Evolutionary conservation across 2,113 vertebrate species (phyloP).

Genomic region (Hemichromis elongatus): DNA sequence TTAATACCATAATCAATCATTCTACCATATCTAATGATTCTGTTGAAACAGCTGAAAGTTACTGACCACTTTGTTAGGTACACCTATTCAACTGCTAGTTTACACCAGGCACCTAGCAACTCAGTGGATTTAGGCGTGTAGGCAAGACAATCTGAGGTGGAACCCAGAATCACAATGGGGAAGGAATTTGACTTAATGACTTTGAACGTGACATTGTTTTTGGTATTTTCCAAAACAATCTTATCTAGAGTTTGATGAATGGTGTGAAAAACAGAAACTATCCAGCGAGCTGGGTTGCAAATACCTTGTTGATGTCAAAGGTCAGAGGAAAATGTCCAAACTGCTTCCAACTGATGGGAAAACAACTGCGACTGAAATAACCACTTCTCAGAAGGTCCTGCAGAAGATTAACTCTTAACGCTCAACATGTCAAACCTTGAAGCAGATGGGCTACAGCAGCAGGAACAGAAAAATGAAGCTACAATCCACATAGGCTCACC

Average conservation of each 20-base stretch:
- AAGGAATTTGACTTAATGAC: neutral
- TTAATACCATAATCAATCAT: neutral
- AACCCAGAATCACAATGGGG: neutral
- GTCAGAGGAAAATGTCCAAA: neutral
- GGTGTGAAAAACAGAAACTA: neutral
- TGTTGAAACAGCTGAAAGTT: neutral
- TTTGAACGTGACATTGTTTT: neutral
- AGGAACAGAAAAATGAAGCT: neutral
- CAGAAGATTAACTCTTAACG: neutral
- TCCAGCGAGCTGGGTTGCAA: neutral
- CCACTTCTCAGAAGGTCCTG: neutral
- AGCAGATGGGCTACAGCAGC: neutral
- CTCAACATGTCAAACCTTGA: neutral
- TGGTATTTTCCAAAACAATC: neutral
- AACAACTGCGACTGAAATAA: neutral
- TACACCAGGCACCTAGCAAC: neutral
- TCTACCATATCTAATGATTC: neutral
- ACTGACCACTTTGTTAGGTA: neutral
- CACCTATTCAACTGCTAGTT: neutral
- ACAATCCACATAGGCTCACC: neutral
- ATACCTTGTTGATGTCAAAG: neutral
- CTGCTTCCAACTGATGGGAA: neutral
- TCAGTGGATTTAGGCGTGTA: neutral
- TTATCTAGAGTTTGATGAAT: neutral
- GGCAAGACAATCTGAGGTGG: neutral